Evolutionary conservation across 2,888 invertebrate genomes (phyloP).

Genomic region (Odontocolon sp.): DNA sequence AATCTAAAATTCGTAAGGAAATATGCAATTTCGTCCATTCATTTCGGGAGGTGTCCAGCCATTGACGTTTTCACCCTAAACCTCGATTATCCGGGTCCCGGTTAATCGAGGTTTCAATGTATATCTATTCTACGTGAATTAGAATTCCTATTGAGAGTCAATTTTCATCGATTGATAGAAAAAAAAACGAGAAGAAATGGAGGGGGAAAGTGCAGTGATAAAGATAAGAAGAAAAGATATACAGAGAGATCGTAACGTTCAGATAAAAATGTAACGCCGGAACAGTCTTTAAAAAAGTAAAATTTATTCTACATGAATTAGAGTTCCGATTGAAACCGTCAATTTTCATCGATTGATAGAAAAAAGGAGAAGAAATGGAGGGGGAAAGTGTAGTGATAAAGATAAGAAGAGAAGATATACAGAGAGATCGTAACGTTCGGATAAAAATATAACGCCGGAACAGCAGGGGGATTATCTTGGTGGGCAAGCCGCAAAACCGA

Average conservation of each 20-base stretch:
- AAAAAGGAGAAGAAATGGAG: background rate
- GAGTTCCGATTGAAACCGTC: background rate
- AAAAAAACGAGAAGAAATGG: background rate
- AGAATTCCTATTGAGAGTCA: background rate
- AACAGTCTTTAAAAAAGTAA: background rate
- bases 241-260: background rate
- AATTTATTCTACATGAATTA: background rate
- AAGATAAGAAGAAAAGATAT: background rate
- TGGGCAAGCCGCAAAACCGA: slow-evolving; percentile 57
- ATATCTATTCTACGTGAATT: background rate
- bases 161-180: background rate
- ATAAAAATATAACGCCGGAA: slow-evolving; percentile 40
- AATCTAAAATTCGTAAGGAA: too few relatives aligned
- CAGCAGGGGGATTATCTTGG: slow-evolving; percentile 55
- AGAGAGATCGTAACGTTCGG: slow-evolving; percentile 8
- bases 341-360: background rate
- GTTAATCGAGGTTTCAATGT: too few relatives aligned
- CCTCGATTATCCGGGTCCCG: too few relatives aligned
- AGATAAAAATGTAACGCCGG: background rate
- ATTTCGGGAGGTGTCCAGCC: too few relatives aligned
- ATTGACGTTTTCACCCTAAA: too few relatives aligned
- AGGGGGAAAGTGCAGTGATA: background rate
- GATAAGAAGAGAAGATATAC: background rate
- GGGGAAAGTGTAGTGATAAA: background rate
- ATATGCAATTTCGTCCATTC: too few relatives aligned